A percentile compares a stretch with the other conserved stretches of the same genome.
Conservation (phyloP, 2,113 vertebrate species). For the Calidris pugnax region DNA sequence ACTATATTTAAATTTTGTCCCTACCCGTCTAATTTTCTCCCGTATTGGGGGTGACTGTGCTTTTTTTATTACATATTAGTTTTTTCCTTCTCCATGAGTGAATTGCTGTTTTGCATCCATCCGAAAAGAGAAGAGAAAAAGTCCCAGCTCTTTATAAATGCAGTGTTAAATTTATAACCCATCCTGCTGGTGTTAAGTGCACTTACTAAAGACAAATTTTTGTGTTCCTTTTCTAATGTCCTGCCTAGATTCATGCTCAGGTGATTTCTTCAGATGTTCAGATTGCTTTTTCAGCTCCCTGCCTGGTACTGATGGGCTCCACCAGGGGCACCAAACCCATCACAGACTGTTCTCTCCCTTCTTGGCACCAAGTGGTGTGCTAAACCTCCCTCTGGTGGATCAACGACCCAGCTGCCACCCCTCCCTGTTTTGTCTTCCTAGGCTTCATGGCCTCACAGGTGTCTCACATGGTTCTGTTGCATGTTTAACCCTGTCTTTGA, state of each 20-base stretch:
- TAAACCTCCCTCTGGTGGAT: background rate
- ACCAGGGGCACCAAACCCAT: background rate
- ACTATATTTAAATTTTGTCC: background rate
- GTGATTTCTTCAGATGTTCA: background rate
- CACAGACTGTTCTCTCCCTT: fast-evolving
- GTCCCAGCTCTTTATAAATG: background rate
- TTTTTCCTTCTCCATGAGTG: background rate
- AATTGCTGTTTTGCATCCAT: background rate
- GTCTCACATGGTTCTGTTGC: background rate
- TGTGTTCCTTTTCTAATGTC: background rate
- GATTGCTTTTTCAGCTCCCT: background rate
- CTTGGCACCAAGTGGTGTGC: background rate
- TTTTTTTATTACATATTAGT: background rate
- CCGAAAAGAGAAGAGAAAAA: background rate
- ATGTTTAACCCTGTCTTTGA: background rate
- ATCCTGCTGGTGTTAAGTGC: background rate
- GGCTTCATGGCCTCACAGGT: background rate
- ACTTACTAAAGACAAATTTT: background rate
- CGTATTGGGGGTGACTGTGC: background rate
- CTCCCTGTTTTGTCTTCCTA: background rate
- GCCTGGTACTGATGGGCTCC: background rate
- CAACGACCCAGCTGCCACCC: background rate
- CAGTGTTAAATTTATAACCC: background rate
- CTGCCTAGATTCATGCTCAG: background rate
- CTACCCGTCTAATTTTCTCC: background rate